These are phyloP conservation scores for Chrosomus eos DNA, from an alignment of 2,797 vertebrate species.

Conservation along the genomic window DNA sequence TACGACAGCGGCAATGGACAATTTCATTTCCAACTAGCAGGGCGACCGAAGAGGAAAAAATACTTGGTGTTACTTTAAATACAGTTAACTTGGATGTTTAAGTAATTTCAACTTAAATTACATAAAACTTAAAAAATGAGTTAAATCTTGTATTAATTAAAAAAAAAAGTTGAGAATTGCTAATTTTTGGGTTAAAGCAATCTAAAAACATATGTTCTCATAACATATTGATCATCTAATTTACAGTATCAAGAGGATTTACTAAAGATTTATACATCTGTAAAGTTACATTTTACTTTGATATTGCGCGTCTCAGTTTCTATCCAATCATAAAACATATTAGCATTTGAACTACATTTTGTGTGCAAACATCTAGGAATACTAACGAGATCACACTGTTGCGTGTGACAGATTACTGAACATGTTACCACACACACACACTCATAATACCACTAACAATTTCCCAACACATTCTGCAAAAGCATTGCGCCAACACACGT, in stretches of 20 bases:
- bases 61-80: too few relatives aligned
- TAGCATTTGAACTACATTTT: neutral
- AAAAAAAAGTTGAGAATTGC: too few relatives aligned
- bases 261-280: neutral
- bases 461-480: constrained; percentile 13
- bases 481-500: neutral
- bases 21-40: too few relatives aligned
- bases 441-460: constrained; percentile 10
- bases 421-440: neutral
- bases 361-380: neutral
- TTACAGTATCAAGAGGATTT: neutral
- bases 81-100: too few relatives aligned
- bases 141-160: too few relatives aligned
- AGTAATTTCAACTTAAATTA: too few relatives aligned
- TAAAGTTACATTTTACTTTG: neutral
- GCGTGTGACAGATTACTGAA: constrained; percentile 17
- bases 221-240: too few relatives aligned
- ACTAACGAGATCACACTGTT: neutral
- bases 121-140: too few relatives aligned
- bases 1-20: too few relatives aligned
- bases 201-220: too few relatives aligned
- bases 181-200: too few relatives aligned
- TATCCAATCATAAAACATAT: neutral
- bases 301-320: neutral
- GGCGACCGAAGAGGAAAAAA: too few relatives aligned